Evolutionary conservation across 1,140 invertebrate species (phyloP), one percentile per base, ranked within the genome.

Genomic region (Formica exsecta): DNA sequence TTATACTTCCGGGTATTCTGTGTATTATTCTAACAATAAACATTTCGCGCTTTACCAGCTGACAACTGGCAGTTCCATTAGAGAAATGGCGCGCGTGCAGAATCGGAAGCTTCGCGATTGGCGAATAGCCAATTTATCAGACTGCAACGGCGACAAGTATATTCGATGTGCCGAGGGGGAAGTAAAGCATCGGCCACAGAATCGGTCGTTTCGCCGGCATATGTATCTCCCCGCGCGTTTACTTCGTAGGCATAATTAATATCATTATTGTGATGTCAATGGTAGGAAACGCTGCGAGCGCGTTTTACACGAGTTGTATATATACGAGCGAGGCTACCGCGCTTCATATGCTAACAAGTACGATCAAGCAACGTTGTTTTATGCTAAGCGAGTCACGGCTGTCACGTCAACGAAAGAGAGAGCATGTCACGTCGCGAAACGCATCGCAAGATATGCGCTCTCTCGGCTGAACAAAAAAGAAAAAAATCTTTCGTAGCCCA

Each of bases 231-330:
- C 13, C 68, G 64, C 48, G 75, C 62, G 36, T 80, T 76, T 68
- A 71, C 71, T 51, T 3, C 4, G 4, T 16, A 48, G 64, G 76
- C 68, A 89, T 91, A 91, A 91, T 91, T 91, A 91, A 91, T 91
- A 91, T 91, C 90, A 90, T 91, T 91, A 91, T 90, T 91, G 86
- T 91, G 84, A 91, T 90, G 90, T 91, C 90, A 91, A 80, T 84
- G 59, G 65, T 64, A 86, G 86, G 75, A 71, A 88, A 86, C 38
- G 68, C 74, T 87, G 76, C 68, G 64, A 80, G 81, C 66, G 86
- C 87, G 71, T 86, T 85, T 90, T 88, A 90, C 86, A 88, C 83
- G 73, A 90, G 89, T 85, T 68, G 86, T 83, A 87, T 86, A 84
- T 87, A 80, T 79, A 62, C 74, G 32, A 76, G 62, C 48, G 59